These are phyloP conservation scores for Drosophila niveifrons DNA, from an alignment of 2,888 invertebrate species.

Conservation along the genomic window DNA sequence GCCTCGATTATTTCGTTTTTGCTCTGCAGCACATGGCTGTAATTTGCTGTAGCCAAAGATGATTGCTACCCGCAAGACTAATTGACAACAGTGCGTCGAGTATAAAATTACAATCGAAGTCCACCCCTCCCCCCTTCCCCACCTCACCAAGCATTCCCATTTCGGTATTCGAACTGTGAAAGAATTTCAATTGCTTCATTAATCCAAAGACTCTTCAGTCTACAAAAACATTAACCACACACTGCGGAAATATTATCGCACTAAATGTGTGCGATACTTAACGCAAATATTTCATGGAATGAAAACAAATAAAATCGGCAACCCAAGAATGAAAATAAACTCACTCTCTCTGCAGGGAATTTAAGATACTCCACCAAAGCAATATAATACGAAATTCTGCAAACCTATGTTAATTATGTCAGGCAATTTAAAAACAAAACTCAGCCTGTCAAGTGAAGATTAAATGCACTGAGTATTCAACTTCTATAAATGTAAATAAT, in stretches of 20 bases:
- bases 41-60: slow-evolving; percentile 28
- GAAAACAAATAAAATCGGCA: background rate
- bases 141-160: background rate
- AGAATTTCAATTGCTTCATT: slow-evolving; percentile 38
- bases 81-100: slow-evolving; percentile 10
- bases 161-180: slow-evolving; percentile 5
- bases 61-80: slow-evolving; percentile 12
- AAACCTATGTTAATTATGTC: no score
- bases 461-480: no score
- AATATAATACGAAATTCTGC: no score
- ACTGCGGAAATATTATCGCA: background rate
- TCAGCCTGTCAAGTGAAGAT: no score
- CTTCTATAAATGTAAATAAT: no score
- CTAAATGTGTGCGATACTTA: no score
- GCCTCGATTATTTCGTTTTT: background rate
- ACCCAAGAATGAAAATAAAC: no score
- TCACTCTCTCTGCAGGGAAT: no score
- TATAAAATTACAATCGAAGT: slow-evolving; percentile 14
- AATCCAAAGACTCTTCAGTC: background rate
- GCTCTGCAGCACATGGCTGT: slow-evolving; percentile 10
- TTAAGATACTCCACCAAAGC: no score
- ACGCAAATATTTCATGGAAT: background rate
- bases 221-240: background rate
- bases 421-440: no score
- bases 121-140: no score